These are phyloP conservation scores for Carassius auratus DNA, from an alignment of 2,113 vertebrate species.

Conservation along the genomic window DNA sequence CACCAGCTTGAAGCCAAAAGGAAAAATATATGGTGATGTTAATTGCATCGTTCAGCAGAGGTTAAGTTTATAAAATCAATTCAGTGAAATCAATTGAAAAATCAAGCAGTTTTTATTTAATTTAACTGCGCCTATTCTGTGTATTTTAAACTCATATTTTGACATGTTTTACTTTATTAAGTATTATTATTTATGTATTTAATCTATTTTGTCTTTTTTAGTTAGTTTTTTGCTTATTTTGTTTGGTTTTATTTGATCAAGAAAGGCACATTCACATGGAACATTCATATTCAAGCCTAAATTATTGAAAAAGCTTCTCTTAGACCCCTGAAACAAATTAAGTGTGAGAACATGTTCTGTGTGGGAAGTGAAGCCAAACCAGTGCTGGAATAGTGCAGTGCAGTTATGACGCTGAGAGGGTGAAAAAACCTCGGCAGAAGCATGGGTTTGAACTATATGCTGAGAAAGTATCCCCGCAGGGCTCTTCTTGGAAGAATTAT, in stretches of 20 bases:
- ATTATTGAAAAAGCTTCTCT: background rate
- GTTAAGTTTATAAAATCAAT: no score
- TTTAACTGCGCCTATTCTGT: no score
- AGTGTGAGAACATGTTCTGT: background rate
- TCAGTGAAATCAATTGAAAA: no score
- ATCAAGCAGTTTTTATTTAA: no score
- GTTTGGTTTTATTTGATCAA: background rate
- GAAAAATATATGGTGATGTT: background rate
- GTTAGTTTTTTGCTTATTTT: no score
- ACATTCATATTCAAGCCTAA: background rate
- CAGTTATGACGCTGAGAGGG: conserved; percentile 1
- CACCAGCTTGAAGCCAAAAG: background rate
- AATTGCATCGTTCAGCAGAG: background rate
- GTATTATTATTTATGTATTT: no score
- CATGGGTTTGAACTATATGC: conserved; percentile 19
- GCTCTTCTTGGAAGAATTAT: conserved; percentile 24
- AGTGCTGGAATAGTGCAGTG: background rate
- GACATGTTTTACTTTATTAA: background rate
- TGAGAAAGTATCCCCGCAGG: conserved; percentile 24
- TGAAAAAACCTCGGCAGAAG: background rate
- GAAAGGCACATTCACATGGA: background rate
- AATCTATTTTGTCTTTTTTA: background rate
- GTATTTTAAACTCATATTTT: background rate
- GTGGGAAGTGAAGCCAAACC: background rate
- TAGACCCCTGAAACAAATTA: background rate